A percentile compares a stretch with the other conserved stretches of the same genome.
Conservation (phyloP, 2,113 vertebrate species). For the Potamarius usumacintae region DNA sequence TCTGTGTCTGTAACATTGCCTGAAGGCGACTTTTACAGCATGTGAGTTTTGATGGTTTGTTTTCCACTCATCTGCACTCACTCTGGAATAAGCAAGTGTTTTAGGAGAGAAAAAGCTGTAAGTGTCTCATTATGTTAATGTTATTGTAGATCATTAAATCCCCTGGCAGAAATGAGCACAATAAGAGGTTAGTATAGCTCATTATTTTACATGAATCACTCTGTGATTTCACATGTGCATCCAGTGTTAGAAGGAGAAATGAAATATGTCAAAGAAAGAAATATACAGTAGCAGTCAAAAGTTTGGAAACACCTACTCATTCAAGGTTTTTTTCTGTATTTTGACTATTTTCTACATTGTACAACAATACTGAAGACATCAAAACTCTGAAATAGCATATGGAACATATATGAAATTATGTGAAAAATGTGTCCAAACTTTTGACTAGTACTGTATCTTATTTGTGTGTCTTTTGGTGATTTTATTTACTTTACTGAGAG, state of each 20-base stretch:
- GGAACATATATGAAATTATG: too few species aligned
- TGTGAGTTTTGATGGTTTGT: background rate
- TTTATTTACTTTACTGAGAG: background rate
- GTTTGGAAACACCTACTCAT: too few species aligned
- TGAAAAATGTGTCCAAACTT: too few species aligned
- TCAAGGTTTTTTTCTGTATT: too few species aligned
- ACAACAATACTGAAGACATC: too few species aligned
- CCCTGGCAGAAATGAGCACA: background rate
- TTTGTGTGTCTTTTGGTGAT: too few species aligned
- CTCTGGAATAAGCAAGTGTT: background rate
- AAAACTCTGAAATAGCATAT: too few species aligned
- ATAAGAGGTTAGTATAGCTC: background rate
- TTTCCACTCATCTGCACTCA: background rate
- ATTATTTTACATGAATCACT: background rate
- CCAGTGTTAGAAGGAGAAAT: background rate
- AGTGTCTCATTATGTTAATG: constrained; percentile 3
- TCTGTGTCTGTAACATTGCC: background rate
- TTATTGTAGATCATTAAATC: constrained; percentile 7
- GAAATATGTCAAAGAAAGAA: background rate
- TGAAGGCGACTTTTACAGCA: background rate
- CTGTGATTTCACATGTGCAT: background rate
- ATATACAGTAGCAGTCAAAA: too few species aligned
- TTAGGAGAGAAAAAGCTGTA: background rate
- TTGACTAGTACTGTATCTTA: too few species aligned
- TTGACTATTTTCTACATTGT: too few species aligned